Evolutionary conservation across 2,888 invertebrate genomes (phyloP).

Genomic region (Neocrepidodera transversa): DNA sequence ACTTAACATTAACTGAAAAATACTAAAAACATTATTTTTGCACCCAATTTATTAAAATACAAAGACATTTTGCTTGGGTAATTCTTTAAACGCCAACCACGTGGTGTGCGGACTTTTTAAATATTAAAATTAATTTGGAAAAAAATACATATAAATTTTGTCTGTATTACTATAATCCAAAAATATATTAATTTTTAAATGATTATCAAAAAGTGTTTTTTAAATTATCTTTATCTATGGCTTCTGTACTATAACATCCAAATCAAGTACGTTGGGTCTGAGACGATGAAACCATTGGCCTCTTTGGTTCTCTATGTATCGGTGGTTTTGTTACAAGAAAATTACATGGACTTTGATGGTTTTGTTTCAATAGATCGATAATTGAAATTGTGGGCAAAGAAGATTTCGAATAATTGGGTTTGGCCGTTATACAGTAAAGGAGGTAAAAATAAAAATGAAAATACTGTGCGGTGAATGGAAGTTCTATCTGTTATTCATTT

Average conservation of each 20-base stretch:
- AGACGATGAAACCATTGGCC: background rate
- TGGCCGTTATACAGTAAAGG: background rate
- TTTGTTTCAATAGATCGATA: slow-evolving; percentile 23
- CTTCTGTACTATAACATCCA: background rate
- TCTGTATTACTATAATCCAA: no score
- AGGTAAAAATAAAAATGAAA: background rate
- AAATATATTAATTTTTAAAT: no score
- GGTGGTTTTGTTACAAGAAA: slow-evolving; percentile 27
- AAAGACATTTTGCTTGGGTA: no score
- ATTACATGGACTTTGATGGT: slow-evolving; percentile 21
- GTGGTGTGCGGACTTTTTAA: no score
- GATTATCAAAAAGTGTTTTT: no score
- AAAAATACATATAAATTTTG: no score
- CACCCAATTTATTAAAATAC: no score
- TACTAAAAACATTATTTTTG: no score
- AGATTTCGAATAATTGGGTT: slow-evolving; percentile 18
- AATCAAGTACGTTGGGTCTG: background rate
- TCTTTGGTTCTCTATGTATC: slow-evolving; percentile 10
- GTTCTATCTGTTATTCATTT: background rate
- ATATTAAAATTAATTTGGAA: no score
- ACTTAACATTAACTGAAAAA: no score
- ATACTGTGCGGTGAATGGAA: background rate
- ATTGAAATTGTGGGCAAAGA: slow-evolving; percentile 19
- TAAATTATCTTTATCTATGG: background rate
- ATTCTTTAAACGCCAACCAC: no score